Evolutionary conservation across 2,113 vertebrate species (phyloP), one percentile per base, ranked within the genome.

Genomic region (Okapia johnstoni): DNA sequence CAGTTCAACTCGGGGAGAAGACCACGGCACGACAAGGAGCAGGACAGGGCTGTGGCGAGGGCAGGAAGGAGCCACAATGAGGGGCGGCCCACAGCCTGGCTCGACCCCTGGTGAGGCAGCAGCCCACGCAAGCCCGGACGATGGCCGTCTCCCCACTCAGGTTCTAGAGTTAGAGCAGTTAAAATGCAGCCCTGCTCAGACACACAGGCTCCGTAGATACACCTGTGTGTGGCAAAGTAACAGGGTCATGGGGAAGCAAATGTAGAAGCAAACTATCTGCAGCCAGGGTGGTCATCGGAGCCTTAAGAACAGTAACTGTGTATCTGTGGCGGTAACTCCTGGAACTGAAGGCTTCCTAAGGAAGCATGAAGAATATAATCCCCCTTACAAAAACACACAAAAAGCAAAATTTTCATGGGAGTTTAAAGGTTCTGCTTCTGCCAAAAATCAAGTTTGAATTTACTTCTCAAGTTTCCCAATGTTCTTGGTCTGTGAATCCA

Each of bases 101-200:
- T 15, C 21, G 7, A 5, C 0, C 7, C 5, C 12, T 0, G 4
- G 19, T 1, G 2, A 11, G 10, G 10, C 43, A 30, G 8, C 84
- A 16, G 48, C 30, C 17, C 3, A 3, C 11, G 26, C 5, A 5
- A 25, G 60, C 28, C 57, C 1, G 16, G 33, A 7, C 0, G 8
- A 4, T 2, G 0, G 3, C 7, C 2, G 2, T 52, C 57, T 28
- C 9, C 10, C 17, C 4, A 4, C 1, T 17, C 7, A 17, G 0
- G 9, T 13, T 33, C 26, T 7, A 8, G 16, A 61, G 40, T 13
- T 8, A 23, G 28, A 11, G 40, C 8, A n/a, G 33, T 28, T 1
- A 46, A 23, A 4, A 28, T 0, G 5, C 3, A 15, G 40, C 48
- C 73, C 84, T 73, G 9, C 23, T 36, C 16, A 30, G 30, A 79